Evolutionary conservation across 1,140 invertebrate species (phyloP), one percentile per base, ranked within the genome.

Genomic region (Eriosoma lanigerum): DNA sequence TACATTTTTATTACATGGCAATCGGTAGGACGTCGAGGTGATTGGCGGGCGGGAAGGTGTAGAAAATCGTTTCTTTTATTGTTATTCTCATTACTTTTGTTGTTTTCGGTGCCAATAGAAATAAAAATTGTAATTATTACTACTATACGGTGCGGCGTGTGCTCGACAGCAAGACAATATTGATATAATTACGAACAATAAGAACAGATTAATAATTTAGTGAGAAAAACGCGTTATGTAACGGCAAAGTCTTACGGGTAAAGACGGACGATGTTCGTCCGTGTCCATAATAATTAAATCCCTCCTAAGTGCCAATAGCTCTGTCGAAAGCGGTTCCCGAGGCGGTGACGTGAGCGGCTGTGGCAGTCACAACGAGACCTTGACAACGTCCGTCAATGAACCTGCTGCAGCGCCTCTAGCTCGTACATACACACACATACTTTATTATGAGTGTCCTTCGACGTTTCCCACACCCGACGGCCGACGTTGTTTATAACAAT

Each of bases 371-470:
- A 15, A 15, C 62, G 62, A 46, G 56, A 58, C 73, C 73, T 76
- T 76, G 73, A 60, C 73, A 76, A 76, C 73, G 73, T 76, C 73
- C 73, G 73, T 76, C 73, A 76, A 76, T 76, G 73, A 76, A 76
- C 73, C 73, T 56, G 54, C 73, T 15, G 32, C n/a, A 32, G 73
- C 6, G 19, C 52, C 72, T 75, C 72, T 56, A 29, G n/a, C 52
- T 54, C 1, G 52, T 26, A 17, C 50, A 56, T 32, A 56, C n/a
- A 32, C 56, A 17, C 21, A 60, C 73, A 60, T 38, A 19, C 24
- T 38, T 26, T 17, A 46, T 24, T 3, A 24, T 8, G 8, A 4
- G 24, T 70, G 52, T 46, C 64, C 64, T 68, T 68, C 64, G 46
- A 68, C 15, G 12, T 2, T 24, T 46, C 13, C 38, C n/a, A 24